Evolutionary conservation across 1,140 invertebrate genomes (phyloP).

Genomic region (Drosophila novamexicana): DNA sequence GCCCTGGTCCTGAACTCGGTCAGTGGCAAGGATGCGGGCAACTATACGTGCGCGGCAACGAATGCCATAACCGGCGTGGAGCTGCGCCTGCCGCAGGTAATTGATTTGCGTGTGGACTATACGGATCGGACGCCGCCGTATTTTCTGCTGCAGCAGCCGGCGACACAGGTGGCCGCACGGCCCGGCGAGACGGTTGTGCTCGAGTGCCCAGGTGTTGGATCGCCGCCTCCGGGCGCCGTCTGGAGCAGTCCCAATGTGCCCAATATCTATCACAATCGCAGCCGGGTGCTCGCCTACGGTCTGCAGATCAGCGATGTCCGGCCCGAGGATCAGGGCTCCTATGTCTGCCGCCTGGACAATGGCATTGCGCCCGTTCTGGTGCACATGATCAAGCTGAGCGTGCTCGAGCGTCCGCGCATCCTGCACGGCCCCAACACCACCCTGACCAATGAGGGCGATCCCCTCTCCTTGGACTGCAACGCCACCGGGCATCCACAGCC

Average conservation of each 20-base stretch:
- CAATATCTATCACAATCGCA: conserved; percentile 83
- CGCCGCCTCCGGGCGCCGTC: conserved; percentile 86
- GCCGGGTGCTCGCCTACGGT: conserved; percentile 85
- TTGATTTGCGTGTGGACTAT: conserved; percentile 85
- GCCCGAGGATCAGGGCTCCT: conserved; percentile 88
- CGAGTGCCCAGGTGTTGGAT: conserved; percentile 88
- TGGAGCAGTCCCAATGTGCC: conserved; percentile 86
- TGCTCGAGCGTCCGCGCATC: conserved; percentile 87
- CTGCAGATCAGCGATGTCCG: conserved; percentile 87
- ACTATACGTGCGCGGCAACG: conserved; percentile 87
- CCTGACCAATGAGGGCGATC: conserved; percentile 88
- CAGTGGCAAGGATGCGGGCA: conserved; percentile 85
- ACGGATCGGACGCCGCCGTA: conserved; percentile 83
- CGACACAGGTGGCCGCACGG: conserved; percentile 78
- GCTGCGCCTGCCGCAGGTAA: conserved; percentile 83
- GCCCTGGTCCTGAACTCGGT: conserved; percentile 86
- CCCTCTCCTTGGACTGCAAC: conserved; percentile 88
- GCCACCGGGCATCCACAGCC: conserved; percentile 90
- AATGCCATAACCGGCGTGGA: conserved; percentile 86
- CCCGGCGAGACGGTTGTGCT: conserved; percentile 87
- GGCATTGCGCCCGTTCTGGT: conserved; percentile 84
- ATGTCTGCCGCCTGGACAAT: conserved; percentile 87
- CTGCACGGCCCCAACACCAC: conserved; percentile 86
- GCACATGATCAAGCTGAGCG: conserved; percentile 85
- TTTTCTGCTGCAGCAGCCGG: conserved; percentile 85